These are phyloP conservation scores for Pempheris klunzingeri DNA, from an alignment of 2,797 vertebrate species.

Conservation along the genomic window DNA sequence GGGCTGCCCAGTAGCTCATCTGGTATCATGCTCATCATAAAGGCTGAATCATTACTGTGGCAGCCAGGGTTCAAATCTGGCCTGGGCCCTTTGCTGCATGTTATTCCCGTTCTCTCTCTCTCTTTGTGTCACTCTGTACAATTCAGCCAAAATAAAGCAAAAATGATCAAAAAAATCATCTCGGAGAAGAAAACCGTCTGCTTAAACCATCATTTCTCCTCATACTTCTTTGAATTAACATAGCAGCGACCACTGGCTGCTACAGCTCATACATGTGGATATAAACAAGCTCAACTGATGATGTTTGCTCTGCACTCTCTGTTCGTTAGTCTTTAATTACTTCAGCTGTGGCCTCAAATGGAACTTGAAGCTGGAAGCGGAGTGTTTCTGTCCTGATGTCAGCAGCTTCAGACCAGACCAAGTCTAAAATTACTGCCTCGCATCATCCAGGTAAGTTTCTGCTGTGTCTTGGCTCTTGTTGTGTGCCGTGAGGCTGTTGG, in stretches of 20 bases:
- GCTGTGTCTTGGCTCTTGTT: not conserved
- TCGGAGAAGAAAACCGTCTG: too few species aligned
- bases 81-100: too few species aligned
- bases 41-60: too few species aligned
- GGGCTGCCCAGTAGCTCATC: too few species aligned
- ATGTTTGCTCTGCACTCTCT: not conserved
- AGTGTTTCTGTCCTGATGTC: not conserved
- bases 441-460: slow-evolving; percentile 5
- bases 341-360: not conserved
- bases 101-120: too few species aligned
- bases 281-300: not conserved
- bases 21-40: too few species aligned
- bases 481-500: slow-evolving; percentile 6
- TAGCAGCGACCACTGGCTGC: not conserved
- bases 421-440: not conserved
- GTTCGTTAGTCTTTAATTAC: slow-evolving; percentile 20
- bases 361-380: not conserved
- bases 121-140: too few species aligned
- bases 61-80: too few species aligned
- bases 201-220: not conserved
- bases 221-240: not conserved
- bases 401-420: not conserved
- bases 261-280: not conserved
- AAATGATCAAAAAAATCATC: too few species aligned
- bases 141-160: too few species aligned